phyloP scores from a whole-genome alignment of 2,113 vertebrate genomes.

The Bostrychus sinensis region DNA sequence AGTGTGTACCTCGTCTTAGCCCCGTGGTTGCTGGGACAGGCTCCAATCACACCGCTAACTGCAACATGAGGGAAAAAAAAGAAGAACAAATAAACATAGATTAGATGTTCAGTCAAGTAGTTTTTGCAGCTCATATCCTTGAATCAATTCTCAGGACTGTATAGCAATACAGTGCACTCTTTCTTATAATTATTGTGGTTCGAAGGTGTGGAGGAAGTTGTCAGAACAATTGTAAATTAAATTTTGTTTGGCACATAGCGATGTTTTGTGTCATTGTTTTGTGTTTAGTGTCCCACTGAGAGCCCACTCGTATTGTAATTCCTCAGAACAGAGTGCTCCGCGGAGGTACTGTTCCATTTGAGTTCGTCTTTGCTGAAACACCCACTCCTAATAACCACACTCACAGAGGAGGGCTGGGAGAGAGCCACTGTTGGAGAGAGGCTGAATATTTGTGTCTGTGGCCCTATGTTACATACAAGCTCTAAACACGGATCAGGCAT shows the following conservation, averaged over 20 bases:
- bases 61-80: too few species aligned
- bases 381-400: constrained; percentile 46
- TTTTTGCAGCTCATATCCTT: not conserved
- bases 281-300: constrained; percentile 30
- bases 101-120: not conserved
- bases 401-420: constrained; percentile 31
- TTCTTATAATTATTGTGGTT: not conserved
- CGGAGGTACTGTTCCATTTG: constrained; percentile 47
- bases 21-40: too few species aligned
- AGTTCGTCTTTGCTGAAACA: constrained; percentile 52
- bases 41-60: too few species aligned
- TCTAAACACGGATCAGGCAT: too few species aligned
- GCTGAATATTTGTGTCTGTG: constrained; percentile 25
- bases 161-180: not conserved
- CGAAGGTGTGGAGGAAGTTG: not conserved
- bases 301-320: constrained; percentile 45
- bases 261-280: constrained; percentile 47
- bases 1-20: too few species aligned
- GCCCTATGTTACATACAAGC: too few species aligned
- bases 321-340: constrained; percentile 37
- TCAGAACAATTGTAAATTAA: constrained; percentile 1
- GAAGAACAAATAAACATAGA: not conserved
- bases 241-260: not conserved
- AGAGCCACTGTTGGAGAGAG: constrained; percentile 41
- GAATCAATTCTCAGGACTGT: not conserved